Base-by-base conservation (phyloP, 2,113 vertebrate species). In the Etheostoma spectabile region DNA sequence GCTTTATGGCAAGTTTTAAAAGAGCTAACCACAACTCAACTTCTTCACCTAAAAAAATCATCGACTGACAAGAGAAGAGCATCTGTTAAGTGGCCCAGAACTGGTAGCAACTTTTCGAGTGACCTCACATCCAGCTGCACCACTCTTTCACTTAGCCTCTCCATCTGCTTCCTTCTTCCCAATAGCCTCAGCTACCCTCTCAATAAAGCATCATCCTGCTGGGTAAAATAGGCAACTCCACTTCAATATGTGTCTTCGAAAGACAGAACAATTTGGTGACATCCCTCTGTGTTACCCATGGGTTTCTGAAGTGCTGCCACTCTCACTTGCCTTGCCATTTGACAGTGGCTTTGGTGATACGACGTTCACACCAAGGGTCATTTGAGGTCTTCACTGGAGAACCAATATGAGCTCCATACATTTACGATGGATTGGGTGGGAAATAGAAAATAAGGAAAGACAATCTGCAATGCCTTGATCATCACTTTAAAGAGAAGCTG, bases 91-190 rank as follows among this genome's bases (percentile, higher is more conserved):
- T 89, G 79, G 80, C 59, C 64, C 27, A 30, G 3, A 30, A 38
- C 74, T 63, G 71, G 35, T 7, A 35, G 72, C 45, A 71, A 57
- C 72, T 72, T 83, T 83, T 63, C 59, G 62, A 91, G 65, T 42
- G 73, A 46, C 74, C 87, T 78, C 72, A 75, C 49, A 86, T 89
- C 65, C 66, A 81, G 71, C 75, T 69, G 57, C 60, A 86, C 67
- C 42, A 5, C 73, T 83, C 71, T 78, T 73, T 86, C 85, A 88
- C 81, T 91, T 88, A 87, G 80, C 55, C 52, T 68, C 72, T 91
- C 69, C 86, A 79, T 88, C 78, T 76, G 49, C 30, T 49, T 52
- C 77, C 63, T 38, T 67, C 48, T 52, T 62, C 51, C 66, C 67
- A 68, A 69, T 64, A 85, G n/a, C 30, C 68, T 69, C 48, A 57